Evolutionary conservation across 2,113 vertebrate species (phyloP).

Genomic region (Microcebus lehilahytsara): DNA sequence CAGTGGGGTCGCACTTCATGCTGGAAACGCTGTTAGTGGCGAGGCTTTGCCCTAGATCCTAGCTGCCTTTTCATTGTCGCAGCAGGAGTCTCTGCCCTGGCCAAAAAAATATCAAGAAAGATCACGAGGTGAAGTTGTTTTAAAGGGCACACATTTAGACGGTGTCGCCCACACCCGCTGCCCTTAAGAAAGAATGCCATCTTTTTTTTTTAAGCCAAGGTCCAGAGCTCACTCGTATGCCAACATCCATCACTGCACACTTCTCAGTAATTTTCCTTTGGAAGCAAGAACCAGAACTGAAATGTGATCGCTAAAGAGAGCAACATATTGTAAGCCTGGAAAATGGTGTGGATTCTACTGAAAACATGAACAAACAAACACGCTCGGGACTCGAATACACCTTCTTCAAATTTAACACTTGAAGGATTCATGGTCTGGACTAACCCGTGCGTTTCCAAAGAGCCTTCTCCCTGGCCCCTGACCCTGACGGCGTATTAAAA

Average conservation of each 20-base stretch:
- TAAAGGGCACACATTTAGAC: neutral
- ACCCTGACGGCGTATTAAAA: slow-evolving; percentile 43
- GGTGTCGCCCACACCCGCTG: neutral
- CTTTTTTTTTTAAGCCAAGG: slow-evolving; percentile 40
- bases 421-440: neutral
- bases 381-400: neutral
- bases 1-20: slow-evolving; percentile 35
- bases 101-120: slow-evolving; percentile 60
- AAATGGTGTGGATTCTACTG: neutral
- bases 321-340: neutral
- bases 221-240: slow-evolving; percentile 41
- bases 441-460: neutral
- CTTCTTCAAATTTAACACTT: neutral
- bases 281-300: slow-evolving; percentile 26
- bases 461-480: neutral
- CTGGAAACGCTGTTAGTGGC: neutral
- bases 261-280: slow-evolving; percentile 69
- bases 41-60: slow-evolving; percentile 17
- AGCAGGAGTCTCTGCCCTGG: slow-evolving; percentile 47
- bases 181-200: neutral
- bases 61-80: slow-evolving; percentile 55
- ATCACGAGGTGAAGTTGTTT: slow-evolving; percentile 34
- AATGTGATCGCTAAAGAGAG: slow-evolving; percentile 40
- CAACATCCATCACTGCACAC: slow-evolving; percentile 63
- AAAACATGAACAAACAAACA: neutral